A percentile compares a stretch with the other conserved stretches of the same genome.
These are phyloP conservation scores for Coecobrya sp. DNA, from an alignment of 2,888 invertebrate species.

Conservation along the genomic window DNA sequence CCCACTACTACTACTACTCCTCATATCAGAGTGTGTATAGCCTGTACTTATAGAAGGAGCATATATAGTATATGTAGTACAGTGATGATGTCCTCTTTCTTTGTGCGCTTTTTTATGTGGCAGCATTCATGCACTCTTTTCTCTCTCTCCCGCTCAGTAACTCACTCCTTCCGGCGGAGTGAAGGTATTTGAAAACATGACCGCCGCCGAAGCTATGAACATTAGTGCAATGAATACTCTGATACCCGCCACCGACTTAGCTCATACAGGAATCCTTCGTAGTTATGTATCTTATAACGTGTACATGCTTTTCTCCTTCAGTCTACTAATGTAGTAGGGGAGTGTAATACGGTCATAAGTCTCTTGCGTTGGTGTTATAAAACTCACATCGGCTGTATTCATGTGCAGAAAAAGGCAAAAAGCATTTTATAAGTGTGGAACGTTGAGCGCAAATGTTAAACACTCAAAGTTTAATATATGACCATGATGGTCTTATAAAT, in stretches of 20 bases:
- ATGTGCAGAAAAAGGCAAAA: conserved; percentile 6
- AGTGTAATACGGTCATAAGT: no score
- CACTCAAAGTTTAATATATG: conserved; percentile 44
- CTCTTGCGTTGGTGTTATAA: background rate
- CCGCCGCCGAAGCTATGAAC: conserved; percentile 47
- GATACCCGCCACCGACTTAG: background rate
- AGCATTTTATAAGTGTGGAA: conserved; percentile 1
- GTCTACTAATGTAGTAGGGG: background rate
- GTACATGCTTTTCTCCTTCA: background rate
- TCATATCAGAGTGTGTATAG: background rate
- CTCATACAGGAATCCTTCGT: background rate
- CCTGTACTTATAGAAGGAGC: background rate
- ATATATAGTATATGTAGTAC: background rate
- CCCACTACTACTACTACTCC: background rate
- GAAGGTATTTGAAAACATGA: conserved; percentile 69
- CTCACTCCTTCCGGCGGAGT: conserved; percentile 65
- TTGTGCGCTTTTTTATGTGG: conserved; percentile 49
- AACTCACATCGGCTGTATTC: background rate
- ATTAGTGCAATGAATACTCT: conserved; percentile 67
- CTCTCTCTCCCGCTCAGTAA: conserved; percentile 54
- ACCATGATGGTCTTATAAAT: conserved; percentile 34
- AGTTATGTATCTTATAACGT: background rate
- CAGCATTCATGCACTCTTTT: conserved; percentile 44
- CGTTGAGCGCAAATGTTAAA: conserved; percentile 49
- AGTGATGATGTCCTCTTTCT: conserved; percentile 62